Conservation (phyloP, 1,140 invertebrate genomes). For the Limonius californicus region DNA sequence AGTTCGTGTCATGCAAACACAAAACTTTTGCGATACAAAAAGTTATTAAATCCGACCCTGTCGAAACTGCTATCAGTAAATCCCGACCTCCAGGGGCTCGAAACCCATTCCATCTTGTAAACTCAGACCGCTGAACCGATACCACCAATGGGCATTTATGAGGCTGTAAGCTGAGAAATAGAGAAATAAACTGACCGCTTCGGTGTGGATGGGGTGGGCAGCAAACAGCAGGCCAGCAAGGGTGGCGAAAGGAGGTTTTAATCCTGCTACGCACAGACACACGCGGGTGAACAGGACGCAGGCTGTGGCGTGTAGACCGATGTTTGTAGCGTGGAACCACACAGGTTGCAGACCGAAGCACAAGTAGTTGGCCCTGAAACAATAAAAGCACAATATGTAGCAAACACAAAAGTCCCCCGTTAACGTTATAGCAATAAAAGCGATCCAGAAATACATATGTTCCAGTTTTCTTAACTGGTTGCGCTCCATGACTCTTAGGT, state of each 20-base stretch:
- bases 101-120: not conserved
- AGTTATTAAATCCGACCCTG: not conserved
- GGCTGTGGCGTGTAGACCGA: slow-evolving; percentile 67
- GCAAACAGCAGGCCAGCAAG: slow-evolving; percentile 75
- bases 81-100: not conserved
- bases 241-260: slow-evolving; percentile 62
- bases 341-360: slow-evolving; percentile 63
- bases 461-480: not conserved
- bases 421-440: not conserved
- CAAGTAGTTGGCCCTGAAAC: slow-evolving; percentile 68
- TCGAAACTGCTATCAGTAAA: not conserved
- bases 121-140: not conserved
- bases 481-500: too few relatives aligned
- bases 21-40: not conserved
- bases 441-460: not conserved
- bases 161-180: not conserved
- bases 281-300: slow-evolving; percentile 68
- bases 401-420: not conserved
- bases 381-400: slow-evolving; percentile 23
- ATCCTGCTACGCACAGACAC: slow-evolving; percentile 59
- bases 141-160: not conserved
- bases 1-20: too few relatives aligned
- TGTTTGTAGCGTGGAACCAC: slow-evolving; percentile 74
- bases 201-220: slow-evolving; percentile 86
- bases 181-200: slow-evolving; percentile 63